Conservation (phyloP, 2,888 invertebrate species). For the Chymomyza fuscimana region DNA sequence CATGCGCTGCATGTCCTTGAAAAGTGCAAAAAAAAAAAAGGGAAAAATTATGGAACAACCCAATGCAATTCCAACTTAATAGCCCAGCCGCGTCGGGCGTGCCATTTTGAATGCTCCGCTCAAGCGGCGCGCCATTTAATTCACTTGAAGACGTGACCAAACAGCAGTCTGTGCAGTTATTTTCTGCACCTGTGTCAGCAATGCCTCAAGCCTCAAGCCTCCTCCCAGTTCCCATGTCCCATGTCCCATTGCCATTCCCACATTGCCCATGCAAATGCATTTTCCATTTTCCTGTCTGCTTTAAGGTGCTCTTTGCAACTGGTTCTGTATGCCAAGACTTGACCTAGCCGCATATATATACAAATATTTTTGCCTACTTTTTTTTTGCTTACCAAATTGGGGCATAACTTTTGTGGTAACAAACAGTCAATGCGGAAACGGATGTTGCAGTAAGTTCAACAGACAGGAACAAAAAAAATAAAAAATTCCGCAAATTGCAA, state of each 20-base stretch:
- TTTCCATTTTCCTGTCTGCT: neutral
- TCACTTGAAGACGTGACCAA: slow-evolving; percentile 51
- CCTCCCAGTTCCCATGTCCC: no score
- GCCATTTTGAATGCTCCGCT: neutral
- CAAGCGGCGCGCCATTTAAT: slow-evolving; percentile 25
- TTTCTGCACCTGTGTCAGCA: neutral
- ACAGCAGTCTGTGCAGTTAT: slow-evolving; percentile 30
- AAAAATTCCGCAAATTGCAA: slow-evolving; percentile 47
- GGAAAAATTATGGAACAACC: neutral
- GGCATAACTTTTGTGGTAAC: neutral
- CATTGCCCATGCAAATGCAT: neutral
- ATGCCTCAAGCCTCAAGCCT: neutral
- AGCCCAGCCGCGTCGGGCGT: neutral
- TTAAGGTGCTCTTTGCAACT: neutral
- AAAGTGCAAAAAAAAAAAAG: neutral
- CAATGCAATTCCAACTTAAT: neutral
- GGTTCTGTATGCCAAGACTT: neutral
- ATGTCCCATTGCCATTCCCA: no score
- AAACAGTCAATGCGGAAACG: neutral
- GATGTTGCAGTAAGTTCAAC: neutral
- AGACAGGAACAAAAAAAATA: neutral
- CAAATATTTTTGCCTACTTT: no score
- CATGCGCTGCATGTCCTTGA: neutral
- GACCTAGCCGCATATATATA: neutral
- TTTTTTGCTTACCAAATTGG: neutral